phyloP scores from a whole-genome alignment of 2,888 invertebrate genomes.

The Tetanocera ferruginea region DNA sequence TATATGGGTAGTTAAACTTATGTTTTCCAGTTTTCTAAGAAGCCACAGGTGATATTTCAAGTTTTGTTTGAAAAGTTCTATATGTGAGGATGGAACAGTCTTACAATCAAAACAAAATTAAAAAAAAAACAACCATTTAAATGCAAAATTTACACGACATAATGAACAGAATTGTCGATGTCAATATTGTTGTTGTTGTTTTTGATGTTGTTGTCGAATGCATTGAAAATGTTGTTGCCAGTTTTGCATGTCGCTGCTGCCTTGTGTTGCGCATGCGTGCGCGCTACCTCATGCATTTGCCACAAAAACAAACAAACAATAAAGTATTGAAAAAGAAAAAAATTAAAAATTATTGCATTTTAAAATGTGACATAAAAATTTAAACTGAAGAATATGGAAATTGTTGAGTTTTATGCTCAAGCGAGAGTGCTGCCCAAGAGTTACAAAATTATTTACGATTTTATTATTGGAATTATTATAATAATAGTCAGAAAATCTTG shows the following conservation, averaged over 20 bases:
- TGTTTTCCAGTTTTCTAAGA: neutral
- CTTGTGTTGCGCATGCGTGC: conserved; percentile 31
- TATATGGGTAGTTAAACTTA: too few species aligned
- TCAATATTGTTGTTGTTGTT: neutral
- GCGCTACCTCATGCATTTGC: neutral
- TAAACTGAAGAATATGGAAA: too few species aligned
- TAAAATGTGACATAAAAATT: conserved; percentile 25
- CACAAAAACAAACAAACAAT: neutral
- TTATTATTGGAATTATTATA: too few species aligned
- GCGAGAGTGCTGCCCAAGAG: too few species aligned
- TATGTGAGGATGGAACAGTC: neutral
- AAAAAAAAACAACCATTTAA: conserved; percentile 2
- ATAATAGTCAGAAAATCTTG: too few species aligned
- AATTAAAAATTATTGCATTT: conserved; percentile 17
- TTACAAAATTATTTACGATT: too few species aligned
- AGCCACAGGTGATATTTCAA: conserved; percentile 23
- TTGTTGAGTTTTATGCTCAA: too few species aligned
- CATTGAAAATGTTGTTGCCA: neutral
- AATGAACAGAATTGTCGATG: conserved; percentile 11
- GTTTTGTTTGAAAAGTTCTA: conserved; percentile 17
- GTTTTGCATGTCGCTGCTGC: conserved; percentile 35
- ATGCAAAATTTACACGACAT: conserved; percentile 23
- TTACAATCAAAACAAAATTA: neutral
- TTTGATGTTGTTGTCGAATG: neutral
- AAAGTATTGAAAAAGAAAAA: neutral